These are phyloP conservation scores for Lagodon rhomboides DNA, from an alignment of 2,797 vertebrate species.

Conservation along the genomic window DNA sequence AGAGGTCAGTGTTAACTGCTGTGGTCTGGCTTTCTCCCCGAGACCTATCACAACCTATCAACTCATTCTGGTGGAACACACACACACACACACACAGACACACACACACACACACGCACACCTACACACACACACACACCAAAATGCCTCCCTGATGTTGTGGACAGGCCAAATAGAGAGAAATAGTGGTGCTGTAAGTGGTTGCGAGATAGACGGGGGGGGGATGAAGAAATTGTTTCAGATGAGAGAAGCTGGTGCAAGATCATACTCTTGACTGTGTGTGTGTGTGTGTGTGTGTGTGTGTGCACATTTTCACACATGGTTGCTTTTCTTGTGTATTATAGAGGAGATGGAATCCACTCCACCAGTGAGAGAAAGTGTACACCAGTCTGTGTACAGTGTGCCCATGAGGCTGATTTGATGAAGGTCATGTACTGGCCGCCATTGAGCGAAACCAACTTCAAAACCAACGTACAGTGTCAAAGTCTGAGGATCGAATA, in stretches of 20 bases:
- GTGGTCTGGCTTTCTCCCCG: slow-evolving; percentile 70
- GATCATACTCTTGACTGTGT: slow-evolving; percentile 9
- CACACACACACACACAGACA: slow-evolving; percentile 13
- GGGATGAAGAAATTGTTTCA: slow-evolving; percentile 55
- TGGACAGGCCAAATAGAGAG: slow-evolving; percentile 71
- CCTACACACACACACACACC: slow-evolving; percentile 3
- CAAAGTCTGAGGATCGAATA: neutral
- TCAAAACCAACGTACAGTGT: neutral
- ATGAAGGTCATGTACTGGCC: slow-evolving; percentile 15
- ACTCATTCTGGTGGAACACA: slow-evolving; percentile 60
- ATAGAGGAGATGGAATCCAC: slow-evolving; percentile 21
- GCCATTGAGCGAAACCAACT: neutral
- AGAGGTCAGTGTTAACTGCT: slow-evolving; percentile 79
- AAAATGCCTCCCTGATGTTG: slow-evolving; percentile 32
- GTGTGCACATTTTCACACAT: slow-evolving; percentile 10
- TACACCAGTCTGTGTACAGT: neutral
- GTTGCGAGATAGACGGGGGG: slow-evolving; percentile 45
- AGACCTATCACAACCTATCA: slow-evolving; percentile 78
- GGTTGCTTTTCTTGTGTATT: slow-evolving; percentile 17
- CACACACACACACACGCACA: slow-evolving; percentile 27
- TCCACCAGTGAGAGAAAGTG: slow-evolving; percentile 9
- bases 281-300: slow-evolving; percentile 24
- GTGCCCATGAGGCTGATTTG: neutral
- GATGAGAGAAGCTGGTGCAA: slow-evolving; percentile 44
- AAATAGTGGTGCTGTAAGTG: slow-evolving; percentile 70